Evolutionary conservation across 2,113 vertebrate species (phyloP).

Genomic region (Peucedramus taeniatus): DNA sequence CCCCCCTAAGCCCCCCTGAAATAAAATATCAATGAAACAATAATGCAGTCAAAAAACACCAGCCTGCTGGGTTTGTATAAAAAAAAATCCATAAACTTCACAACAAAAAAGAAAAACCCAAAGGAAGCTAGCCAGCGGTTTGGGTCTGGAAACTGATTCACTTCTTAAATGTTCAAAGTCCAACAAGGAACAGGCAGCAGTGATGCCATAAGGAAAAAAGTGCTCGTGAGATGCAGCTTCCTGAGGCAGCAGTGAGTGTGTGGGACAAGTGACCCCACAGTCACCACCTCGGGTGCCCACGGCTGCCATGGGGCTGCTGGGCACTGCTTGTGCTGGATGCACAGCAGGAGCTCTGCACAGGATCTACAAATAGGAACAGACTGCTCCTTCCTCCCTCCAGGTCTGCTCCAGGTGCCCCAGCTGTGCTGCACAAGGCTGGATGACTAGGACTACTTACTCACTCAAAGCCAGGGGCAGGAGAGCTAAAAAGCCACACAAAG

Average conservation of each 20-base stretch:
- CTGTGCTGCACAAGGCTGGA: not conserved
- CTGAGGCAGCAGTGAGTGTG: not conserved
- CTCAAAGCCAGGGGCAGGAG: not conserved
- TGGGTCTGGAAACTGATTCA: slow-evolving; percentile 41
- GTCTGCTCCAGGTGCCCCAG: not conserved
- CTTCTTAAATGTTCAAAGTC: not conserved
- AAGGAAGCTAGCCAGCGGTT: slow-evolving; percentile 34
- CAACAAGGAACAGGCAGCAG: not conserved
- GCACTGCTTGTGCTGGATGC: accelerated
- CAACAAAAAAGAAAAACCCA: not conserved
- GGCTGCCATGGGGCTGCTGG: not conserved
- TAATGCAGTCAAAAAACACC: slow-evolving; percentile 48
- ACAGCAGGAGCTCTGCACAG: not conserved
- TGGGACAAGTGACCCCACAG: not conserved
- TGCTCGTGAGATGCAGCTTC: not conserved
- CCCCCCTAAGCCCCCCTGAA: not conserved
- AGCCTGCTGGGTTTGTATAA: slow-evolving; percentile 74
- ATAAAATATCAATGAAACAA: slow-evolving; percentile 39
- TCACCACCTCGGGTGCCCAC: not conserved
- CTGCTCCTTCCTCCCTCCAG: not conserved
- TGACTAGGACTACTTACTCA: not conserved
- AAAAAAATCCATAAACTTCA: slow-evolving; percentile 19
- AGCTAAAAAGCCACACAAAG: not conserved
- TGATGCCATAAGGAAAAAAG: not conserved
- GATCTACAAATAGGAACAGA: not conserved